Evolutionary conservation across 2,888 invertebrate genomes (phyloP).

Genomic region (Limnephilus marmoratus): DNA sequence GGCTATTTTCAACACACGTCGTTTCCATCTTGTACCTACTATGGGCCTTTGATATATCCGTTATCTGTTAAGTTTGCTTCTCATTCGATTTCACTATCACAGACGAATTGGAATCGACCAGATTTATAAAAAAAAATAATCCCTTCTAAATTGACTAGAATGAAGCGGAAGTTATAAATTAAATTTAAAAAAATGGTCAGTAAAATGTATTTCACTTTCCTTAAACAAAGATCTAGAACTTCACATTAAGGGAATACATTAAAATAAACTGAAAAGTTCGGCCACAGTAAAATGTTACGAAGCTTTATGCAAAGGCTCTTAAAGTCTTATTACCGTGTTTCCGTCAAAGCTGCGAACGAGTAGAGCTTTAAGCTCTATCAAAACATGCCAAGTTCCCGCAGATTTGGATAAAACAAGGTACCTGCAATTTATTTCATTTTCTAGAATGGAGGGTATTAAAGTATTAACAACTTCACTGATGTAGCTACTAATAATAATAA

Average conservation of each 20-base stretch:
- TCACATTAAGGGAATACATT: not conserved
- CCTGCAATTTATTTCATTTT: not conserved
- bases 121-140: not conserved
- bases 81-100: not conserved
- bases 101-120: not conserved
- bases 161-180: not conserved
- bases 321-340: constrained; percentile 2
- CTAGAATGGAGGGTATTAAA: not conserved
- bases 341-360: not conserved
- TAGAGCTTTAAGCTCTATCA: not conserved
- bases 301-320: not conserved
- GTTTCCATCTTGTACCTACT: too few relatives aligned
- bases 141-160: not conserved
- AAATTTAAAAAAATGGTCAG: not conserved
- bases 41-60: too few relatives aligned
- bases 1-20: too few relatives aligned
- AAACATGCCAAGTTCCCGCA: not conserved
- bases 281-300: not conserved
- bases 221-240: not conserved
- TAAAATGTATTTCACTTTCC: not conserved
- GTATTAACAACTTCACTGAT: not conserved
- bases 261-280: not conserved
- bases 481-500: not conserved
- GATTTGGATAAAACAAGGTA: not conserved
- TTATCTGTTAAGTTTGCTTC: too few relatives aligned